phyloP scores from a whole-genome alignment of 2,888 invertebrate genomes.

The Melitaea athalia region DNA sequence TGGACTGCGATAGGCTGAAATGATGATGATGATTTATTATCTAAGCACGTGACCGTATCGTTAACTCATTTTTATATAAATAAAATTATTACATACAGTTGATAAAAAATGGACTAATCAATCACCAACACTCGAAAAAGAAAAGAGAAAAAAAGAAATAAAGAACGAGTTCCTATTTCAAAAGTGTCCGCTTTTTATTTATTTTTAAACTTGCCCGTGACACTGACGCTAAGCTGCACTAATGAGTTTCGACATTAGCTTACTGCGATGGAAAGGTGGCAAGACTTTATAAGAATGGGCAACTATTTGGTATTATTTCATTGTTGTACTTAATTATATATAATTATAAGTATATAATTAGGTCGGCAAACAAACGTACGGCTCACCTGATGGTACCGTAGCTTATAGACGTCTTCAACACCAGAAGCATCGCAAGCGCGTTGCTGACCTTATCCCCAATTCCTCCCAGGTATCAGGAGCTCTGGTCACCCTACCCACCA shows the following conservation, averaged over 20 bases:
- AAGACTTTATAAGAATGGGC: slow-evolving; percentile 69
- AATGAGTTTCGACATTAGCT: slow-evolving; percentile 81
- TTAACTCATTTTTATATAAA: neutral
- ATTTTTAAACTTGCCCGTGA: slow-evolving; percentile 73
- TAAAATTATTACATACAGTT: slow-evolving; percentile 30
- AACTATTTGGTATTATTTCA: slow-evolving; percentile 41
- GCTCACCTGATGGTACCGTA: too few relatives aligned
- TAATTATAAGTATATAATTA: neutral
- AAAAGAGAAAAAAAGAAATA: slow-evolving; percentile 46
- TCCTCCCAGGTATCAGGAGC: too few relatives aligned
- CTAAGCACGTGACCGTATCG: neutral
- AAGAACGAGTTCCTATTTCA: slow-evolving; percentile 72
- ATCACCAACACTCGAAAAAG: slow-evolving; percentile 53
- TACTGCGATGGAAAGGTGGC: slow-evolving; percentile 60
- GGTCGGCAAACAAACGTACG: too few relatives aligned
- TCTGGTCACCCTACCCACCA: too few relatives aligned
- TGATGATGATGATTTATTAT: too few relatives aligned
- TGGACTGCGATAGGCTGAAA: too few relatives aligned
- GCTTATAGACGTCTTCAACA: too few relatives aligned
- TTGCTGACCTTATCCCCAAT: too few relatives aligned
- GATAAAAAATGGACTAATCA: slow-evolving; percentile 58
- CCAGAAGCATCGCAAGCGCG: too few relatives aligned
- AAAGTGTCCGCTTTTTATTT: slow-evolving; percentile 62
- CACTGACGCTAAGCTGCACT: slow-evolving; percentile 77
- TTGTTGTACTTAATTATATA: slow-evolving; percentile 9